Evolutionary conservation across 2,113 vertebrate genomes (phyloP).

Genomic region (Clupea harengus): DNA sequence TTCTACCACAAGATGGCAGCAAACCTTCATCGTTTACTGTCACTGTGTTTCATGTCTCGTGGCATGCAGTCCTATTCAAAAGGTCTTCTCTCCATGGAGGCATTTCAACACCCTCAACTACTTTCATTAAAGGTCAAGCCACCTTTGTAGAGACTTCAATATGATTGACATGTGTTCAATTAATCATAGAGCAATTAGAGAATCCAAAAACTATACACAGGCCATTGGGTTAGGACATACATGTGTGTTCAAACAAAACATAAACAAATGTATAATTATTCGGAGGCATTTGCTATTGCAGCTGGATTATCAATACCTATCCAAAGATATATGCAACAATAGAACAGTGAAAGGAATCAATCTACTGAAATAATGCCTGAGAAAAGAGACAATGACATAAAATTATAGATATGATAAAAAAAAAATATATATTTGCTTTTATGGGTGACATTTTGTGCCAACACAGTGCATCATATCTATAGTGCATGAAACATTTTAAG

Average conservation of each 20-base stretch:
- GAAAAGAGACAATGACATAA: not conserved
- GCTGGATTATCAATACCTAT: no score
- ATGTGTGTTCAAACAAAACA: no score
- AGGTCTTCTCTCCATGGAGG: not conserved
- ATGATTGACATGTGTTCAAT: not conserved
- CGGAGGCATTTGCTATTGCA: no score
- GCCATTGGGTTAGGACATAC: no score
- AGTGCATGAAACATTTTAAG: not conserved
- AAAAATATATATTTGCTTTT: no score
- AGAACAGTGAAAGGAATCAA: not conserved
- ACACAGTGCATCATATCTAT: not conserved
- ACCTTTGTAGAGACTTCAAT: not conserved
- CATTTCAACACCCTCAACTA: conserved; percentile 1
- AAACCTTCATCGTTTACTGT: not conserved
- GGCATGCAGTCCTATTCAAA: not conserved
- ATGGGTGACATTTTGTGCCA: no score
- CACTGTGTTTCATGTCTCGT: not conserved
- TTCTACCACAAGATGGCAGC: not conserved
- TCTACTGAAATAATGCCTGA: not conserved
- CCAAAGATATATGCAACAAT: not conserved
- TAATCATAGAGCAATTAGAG: not conserved
- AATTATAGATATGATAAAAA: not conserved
- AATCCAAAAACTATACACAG: no score
- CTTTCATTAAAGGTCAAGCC: not conserved
- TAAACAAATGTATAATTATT: no score